Percentiles rank a stretch among this genome's conserved stretches.
phyloP scores from a whole-genome alignment of 2,888 invertebrate genomes.

The Chrysina gloriosa region DNA sequence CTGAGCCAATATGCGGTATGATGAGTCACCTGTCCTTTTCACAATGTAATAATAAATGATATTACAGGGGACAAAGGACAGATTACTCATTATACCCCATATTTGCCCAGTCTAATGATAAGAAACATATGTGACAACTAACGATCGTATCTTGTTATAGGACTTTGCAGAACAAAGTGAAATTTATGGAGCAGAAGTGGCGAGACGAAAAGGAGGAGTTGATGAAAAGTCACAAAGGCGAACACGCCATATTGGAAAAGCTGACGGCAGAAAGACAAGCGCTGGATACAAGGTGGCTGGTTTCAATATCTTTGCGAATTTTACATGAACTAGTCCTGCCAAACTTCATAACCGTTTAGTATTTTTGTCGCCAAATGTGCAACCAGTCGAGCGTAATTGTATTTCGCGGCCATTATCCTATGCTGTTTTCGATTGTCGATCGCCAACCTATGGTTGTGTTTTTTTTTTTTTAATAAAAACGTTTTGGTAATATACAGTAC shows the following conservation, averaged over 20 bases:
- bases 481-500: too few relatives aligned
- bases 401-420: background rate
- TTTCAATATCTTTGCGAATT: slow-evolving; percentile 60
- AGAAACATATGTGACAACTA: background rate
- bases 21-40: too few relatives aligned
- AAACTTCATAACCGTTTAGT: slow-evolving; percentile 42
- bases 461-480: too few relatives aligned
- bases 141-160: slow-evolving; percentile 45
- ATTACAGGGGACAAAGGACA: too few relatives aligned
- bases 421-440: too few relatives aligned
- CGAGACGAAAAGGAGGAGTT: slow-evolving; percentile 59
- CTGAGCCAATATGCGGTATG: too few relatives aligned
- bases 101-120: too few relatives aligned
- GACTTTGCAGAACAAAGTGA: slow-evolving; percentile 56
- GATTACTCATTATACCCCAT: too few relatives aligned
- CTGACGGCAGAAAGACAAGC: slow-evolving; percentile 56
- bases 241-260: slow-evolving; percentile 57
- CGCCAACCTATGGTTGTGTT: too few relatives aligned
- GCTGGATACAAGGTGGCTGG: slow-evolving; percentile 62
- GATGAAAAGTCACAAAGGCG: slow-evolving; percentile 54
- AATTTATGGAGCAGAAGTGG: slow-evolving; percentile 59
- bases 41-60: too few relatives aligned
- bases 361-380: background rate
- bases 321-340: slow-evolving; percentile 61
- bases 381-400: slow-evolving; percentile 1